Base-by-base conservation (phyloP, 2,797 vertebrate species). In the Aotus griseimembra region DNA sequence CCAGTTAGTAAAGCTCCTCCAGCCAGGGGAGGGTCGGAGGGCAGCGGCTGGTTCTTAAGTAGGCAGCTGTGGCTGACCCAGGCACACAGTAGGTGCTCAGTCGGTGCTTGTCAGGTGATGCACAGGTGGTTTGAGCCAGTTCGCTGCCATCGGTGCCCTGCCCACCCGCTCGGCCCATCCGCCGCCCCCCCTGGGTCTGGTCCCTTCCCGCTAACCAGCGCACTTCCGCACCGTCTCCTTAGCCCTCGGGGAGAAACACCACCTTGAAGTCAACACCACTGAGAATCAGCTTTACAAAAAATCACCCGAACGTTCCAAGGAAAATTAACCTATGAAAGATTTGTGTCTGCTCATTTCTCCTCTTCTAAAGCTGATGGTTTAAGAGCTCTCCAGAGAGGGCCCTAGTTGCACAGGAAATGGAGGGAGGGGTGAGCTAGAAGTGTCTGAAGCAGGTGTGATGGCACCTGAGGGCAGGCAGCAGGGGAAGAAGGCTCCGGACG, bases 271-370 rank as follows among this genome's bases (percentile, higher is more conserved):
- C 77, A 46, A 89, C 57, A 9, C 30, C 39, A 20, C 33, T 39
- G 57, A 84, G 39, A 91, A 83, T 5, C 4, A 13, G 28, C 76
- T 80, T 93, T 67, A 57, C 26, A 39, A 57, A 76, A 81, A 85
- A 81, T 58, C 50, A 87, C 24, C 9, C 24, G 39, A 77, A 83
- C 5, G 4, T 50, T 92, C 20, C 50, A 57, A 93, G 55, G 41
- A 92, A 94, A 92, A 79, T 46, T 70, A 64, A 75, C 44, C 30
- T 72, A 46, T 41, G 84, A 90, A 92, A 86, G 88, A 4, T 24
- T 13, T 48, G 14, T 33, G n/a, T 64, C 50, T 88, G 50, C 22
- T 41, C 41, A 30, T 58, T 83, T 70, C 73, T 88, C 24, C 73
- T 88, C 24, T 82, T 55, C 84, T 41, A 75, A 72, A 1, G 7